Evolutionary conservation across 1,140 invertebrate species (phyloP), one percentile per base, ranked within the genome.

Genomic region (Zophobas morio): DNA sequence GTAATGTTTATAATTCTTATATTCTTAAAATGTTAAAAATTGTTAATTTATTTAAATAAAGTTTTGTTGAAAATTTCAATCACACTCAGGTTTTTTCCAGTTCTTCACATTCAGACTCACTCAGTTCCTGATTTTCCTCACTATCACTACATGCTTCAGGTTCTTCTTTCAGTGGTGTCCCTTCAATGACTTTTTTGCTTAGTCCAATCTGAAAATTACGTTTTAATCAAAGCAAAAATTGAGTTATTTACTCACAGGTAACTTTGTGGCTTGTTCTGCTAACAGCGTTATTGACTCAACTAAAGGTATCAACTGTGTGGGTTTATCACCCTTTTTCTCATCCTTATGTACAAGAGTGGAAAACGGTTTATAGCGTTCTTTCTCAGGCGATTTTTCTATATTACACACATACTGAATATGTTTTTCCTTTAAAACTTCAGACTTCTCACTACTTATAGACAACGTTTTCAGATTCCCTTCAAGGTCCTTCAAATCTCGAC

Each of bases 41-140:
- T 66, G 60, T 66, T 66, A 66, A 66, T 66, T 66, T 66, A 66
- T 66, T 66, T 66, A 66, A 66, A 66, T 66, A 42, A 40, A 66
- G 39, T 66, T 66, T 66, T 66, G 37, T 66, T 66, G 60, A 66
- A 66, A 66, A 66, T 66, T 66, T 40, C 60, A 66, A 54, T 66
- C 56, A 53, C 49, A 53, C 20, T 6, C 49, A 53, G 20, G 33
- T 57, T 57, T 4, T 57, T 57, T 57, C 2, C 20, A 51, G 6
- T 51, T 6, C 20, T n/a, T 6, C 2, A 20, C 49, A 51, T 20
- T 20, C 20, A 20, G 20, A 20, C 3, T 46, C 8, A 4, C 8
- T 46, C 33, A 51, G 8, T 39, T 2, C 57, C 1, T 63, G 35
- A 1, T 63, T 36, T 63, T 37, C 6, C 33, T 63, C 57, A 6